Evolutionary conservation across 2,888 invertebrate genomes (phyloP), one percentile per base, ranked within the genome.

Genomic region (Sesamia inferens): DNA sequence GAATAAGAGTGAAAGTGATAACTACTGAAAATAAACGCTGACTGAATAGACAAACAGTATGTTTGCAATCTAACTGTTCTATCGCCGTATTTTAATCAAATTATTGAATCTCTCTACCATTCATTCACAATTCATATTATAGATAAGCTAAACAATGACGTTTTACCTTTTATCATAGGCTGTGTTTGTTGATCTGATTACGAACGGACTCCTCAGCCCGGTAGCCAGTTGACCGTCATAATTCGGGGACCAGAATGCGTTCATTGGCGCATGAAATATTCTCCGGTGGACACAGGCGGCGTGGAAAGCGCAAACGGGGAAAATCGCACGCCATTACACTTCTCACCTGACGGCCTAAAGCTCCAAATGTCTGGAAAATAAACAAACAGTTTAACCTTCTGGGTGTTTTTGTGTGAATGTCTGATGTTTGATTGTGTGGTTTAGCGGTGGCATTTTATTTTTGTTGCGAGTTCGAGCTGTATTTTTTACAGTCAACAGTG

Each of bases 211-310:
- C 88, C 88, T 88, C 89, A 86, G 87, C 70, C 87, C 90, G 92
- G 92, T 94, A 94, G 91, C 89, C 96, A 96, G 93, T 94, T 96
- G 96, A 95, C 96, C 96, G 96, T 95, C 90, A 96, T 96, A 96
- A 96, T 96, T 94, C 91, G 90, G 93, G 92, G 92, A 88, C 90
- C 92, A 90, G 92, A 92, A 93, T 88, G 93, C 65, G 81, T 80
- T 87, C 95, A 94, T 87, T 93, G 96, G 93, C 90, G 96, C 96
- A 95, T 96, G 94, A 96, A 96, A 96, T 95, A 96, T 95, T 94
- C 90, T 85, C 88, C 83, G 76, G 88, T 88, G 85, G 86, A 86
- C 90, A 87, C 88, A 90, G 77, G 87, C 89, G 88, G 63, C 69
- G 88, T 83, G 84, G 88, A 93, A 93, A 93, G 94, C 89, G 93